phyloP scores from a whole-genome alignment of 2,888 invertebrate genomes.

The Ypsolopha scabrella region DNA sequence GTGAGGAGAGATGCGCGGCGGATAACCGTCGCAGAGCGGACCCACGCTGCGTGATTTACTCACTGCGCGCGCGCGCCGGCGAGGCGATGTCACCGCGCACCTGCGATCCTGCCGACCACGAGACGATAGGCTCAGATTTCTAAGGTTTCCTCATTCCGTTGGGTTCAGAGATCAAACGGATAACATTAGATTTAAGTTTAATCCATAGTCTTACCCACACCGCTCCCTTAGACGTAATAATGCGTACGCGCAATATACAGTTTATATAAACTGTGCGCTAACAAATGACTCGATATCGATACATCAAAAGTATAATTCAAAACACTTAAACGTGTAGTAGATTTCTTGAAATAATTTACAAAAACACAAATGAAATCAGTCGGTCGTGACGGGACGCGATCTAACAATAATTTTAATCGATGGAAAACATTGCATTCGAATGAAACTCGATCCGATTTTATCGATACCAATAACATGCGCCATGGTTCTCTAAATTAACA shows the following conservation, averaged over 20 bases:
- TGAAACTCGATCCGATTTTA: slow-evolving; percentile 17
- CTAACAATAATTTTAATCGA: slow-evolving; percentile 2
- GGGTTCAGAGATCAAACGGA: background rate
- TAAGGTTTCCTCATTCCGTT: slow-evolving; percentile 5
- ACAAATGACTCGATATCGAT: too few relatives aligned
- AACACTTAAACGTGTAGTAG: too few relatives aligned
- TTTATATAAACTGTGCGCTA: too few relatives aligned
- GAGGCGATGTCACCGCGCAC: background rate
- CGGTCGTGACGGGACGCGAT: background rate
- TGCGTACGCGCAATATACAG: too few relatives aligned
- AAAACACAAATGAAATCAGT: background rate
- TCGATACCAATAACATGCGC: slow-evolving; percentile 60
- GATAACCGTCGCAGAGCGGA: slow-evolving; percentile 8
- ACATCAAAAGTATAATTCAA: too few relatives aligned
- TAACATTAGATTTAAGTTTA: background rate
- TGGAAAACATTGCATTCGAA: slow-evolving; percentile 4
- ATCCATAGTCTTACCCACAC: background rate
- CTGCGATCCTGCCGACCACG: background rate
- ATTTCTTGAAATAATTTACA: too few relatives aligned
- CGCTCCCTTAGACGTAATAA: too few relatives aligned
- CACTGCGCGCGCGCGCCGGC: slow-evolving; percentile 11
- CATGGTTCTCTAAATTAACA: slow-evolving; percentile 65
- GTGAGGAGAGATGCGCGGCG: slow-evolving; percentile 31
- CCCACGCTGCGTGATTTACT: slow-evolving; percentile 55
- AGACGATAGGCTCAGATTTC: slow-evolving; percentile 1